Evolutionary conservation across 2,797 vertebrate species (phyloP).

Genomic region (Chaetophractus vellerosus): DNA sequence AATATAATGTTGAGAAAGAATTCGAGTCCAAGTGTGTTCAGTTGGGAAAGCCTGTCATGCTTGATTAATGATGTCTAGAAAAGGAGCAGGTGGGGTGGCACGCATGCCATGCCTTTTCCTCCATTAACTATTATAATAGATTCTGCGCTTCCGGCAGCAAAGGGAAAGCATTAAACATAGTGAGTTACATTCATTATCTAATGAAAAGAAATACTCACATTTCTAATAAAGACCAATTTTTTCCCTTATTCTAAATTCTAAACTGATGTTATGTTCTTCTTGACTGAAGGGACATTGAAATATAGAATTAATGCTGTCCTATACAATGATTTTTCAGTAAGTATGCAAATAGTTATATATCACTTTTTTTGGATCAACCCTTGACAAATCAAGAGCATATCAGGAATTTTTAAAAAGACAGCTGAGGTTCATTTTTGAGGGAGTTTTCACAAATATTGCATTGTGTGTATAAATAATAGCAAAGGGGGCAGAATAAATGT

Average conservation of each 20-base stretch:
- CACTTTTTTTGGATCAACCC: neutral
- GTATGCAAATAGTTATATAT: neutral
- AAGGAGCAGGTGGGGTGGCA: slow-evolving; percentile 40
- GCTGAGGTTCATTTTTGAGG: neutral
- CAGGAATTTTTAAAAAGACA: neutral
- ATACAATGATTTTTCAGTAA: slow-evolving; percentile 24
- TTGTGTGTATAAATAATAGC: slow-evolving; percentile 8
- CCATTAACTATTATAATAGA: neutral
- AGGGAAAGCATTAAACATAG: neutral
- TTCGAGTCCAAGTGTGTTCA: slow-evolving; percentile 13
- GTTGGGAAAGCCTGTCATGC: slow-evolving; percentile 50
- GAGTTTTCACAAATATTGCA: slow-evolving; percentile 9
- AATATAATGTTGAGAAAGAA: slow-evolving; percentile 13
- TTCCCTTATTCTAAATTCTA: slow-evolving; percentile 53
- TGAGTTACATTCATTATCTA: neutral
- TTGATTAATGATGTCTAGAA: slow-evolving; percentile 67
- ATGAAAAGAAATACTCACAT: slow-evolving; percentile 25
- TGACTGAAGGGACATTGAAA: neutral
- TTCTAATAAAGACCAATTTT: neutral
- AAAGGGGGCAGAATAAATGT: neutral
- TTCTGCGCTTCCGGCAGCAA: slow-evolving; percentile 9
- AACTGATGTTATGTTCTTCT: slow-evolving; percentile 2
- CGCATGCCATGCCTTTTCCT: neutral
- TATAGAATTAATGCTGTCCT: neutral
- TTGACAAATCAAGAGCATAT: slow-evolving; percentile 8